These are phyloP conservation scores for Athrips mouffetella DNA, from an alignment of 2,888 invertebrate species.

Conservation along the genomic window DNA sequence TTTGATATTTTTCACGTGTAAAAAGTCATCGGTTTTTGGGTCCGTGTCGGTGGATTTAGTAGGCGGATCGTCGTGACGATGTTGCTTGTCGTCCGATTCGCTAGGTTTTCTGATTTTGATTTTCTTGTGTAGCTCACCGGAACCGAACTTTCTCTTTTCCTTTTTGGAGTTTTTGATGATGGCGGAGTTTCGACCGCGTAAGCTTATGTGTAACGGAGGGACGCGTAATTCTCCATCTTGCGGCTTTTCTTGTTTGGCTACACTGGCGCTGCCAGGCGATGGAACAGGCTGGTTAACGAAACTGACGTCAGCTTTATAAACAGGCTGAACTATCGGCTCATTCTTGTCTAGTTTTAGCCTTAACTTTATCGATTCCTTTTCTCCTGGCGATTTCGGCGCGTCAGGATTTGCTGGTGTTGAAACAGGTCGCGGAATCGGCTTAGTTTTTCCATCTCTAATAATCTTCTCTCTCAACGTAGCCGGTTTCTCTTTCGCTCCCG, in stretches of 20 bases:
- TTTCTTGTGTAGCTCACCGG: slow-evolving; percentile 74
- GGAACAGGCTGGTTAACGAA: slow-evolving; percentile 77
- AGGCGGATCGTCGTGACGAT: slow-evolving; percentile 56
- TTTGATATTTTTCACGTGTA: slow-evolving; percentile 59
- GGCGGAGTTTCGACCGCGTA: slow-evolving; percentile 90
- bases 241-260: slow-evolving; percentile 62
- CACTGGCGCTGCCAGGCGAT: background rate
- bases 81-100: slow-evolving; percentile 58
- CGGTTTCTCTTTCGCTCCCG: slow-evolving; percentile 63
- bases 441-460: slow-evolving; percentile 60
- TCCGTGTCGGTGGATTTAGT: slow-evolving; percentile 57
- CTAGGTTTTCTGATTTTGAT: slow-evolving; percentile 69
- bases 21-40: slow-evolving; percentile 66
- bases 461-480: slow-evolving; percentile 63
- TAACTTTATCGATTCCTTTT: slow-evolving; percentile 88
- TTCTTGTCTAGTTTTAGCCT: slow-evolving; percentile 90
- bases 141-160: slow-evolving; percentile 77
- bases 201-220: slow-evolving; percentile 92
- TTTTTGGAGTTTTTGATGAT: slow-evolving; percentile 89
- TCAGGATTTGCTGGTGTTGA: slow-evolving; percentile 42
- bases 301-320: slow-evolving; percentile 89
- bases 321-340: slow-evolving; percentile 86
- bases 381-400: slow-evolving; percentile 58
- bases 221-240: slow-evolving; percentile 86
- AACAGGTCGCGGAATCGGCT: slow-evolving; percentile 33